phyloP scores from a whole-genome alignment of 2,888 invertebrate species.

The Chrysolina haemoptera region DNA sequence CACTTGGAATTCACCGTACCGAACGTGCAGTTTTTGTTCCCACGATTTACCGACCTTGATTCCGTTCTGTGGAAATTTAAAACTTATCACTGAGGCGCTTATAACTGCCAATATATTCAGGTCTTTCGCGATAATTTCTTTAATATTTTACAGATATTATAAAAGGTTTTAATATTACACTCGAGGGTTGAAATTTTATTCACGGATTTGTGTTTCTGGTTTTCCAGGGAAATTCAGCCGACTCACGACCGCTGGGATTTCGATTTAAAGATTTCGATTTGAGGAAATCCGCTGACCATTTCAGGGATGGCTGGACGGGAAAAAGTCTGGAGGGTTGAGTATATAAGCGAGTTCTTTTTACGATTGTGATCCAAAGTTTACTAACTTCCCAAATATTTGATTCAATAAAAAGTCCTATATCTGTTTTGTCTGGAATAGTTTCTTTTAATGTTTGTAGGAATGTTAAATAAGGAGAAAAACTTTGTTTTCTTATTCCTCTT shows the following conservation, averaged over 20 bases:
- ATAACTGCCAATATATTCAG: slow-evolving; percentile 26
- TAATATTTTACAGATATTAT: slow-evolving; percentile 30
- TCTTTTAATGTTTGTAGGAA: no score
- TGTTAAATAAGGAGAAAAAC: no score
- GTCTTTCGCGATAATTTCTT: slow-evolving; percentile 31
- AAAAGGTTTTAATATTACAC: slow-evolving; percentile 29
- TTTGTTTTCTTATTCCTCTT: no score
- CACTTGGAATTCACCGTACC: no score
- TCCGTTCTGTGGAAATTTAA: no score
- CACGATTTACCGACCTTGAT: no score
- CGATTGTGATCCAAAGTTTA: background rate
- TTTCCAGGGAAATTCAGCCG: slow-evolving; percentile 3
- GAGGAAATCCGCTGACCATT: slow-evolving; percentile 14
- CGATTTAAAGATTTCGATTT: slow-evolving; percentile 18
- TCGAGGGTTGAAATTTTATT: slow-evolving; percentile 27
- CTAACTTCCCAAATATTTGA: background rate
- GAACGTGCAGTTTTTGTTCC: no score
- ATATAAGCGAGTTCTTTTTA: background rate
- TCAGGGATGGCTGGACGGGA: background rate
- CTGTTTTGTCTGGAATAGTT: no score
- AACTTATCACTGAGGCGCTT: slow-evolving; percentile 9
- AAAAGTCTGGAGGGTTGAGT: background rate
- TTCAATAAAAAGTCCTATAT: no score
- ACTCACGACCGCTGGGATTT: slow-evolving; percentile 2
- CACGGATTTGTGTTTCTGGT: slow-evolving; percentile 17